A percentile compares a stretch with the other conserved stretches of the same genome.
These are phyloP conservation scores for Herminia tarsipennalis DNA, from an alignment of 2,888 invertebrate genomes.

Conservation along the genomic window DNA sequence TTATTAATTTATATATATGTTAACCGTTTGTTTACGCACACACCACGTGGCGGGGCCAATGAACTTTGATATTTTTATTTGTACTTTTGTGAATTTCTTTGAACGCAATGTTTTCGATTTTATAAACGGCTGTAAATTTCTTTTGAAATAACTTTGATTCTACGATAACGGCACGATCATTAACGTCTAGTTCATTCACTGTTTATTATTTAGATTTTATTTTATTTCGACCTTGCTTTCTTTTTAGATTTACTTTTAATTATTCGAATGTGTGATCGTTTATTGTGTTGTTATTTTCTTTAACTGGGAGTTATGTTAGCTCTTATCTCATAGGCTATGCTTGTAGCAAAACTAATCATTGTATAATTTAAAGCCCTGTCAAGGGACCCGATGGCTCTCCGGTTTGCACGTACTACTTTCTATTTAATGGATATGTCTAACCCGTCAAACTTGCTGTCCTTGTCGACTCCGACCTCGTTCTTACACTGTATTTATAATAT, in stretches of 20 bases:
- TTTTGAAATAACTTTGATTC: constrained; percentile 16
- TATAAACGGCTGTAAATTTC: constrained; percentile 27
- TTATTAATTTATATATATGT: constrained; percentile 78
- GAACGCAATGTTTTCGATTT: constrained; percentile 45
- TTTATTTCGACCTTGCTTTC: constrained; percentile 6
- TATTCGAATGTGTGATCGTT: too few species aligned
- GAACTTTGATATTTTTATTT: constrained; percentile 66
- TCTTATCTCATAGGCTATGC: constrained; percentile 1
- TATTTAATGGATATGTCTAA: constrained; percentile 53
- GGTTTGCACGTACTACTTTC: constrained; percentile 54
- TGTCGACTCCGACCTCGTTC: constrained; percentile 47
- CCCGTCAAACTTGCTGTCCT: constrained; percentile 61
- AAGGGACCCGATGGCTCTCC: constrained; percentile 48
- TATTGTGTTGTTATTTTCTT: not conserved
- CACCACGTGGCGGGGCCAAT: constrained; percentile 72
- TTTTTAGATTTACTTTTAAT: too few species aligned
- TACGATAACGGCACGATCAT: constrained; percentile 16
- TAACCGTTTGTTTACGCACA: constrained; percentile 73
- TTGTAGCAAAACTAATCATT: constrained; percentile 50
- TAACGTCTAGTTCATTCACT: constrained; percentile 11
- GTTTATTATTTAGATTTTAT: constrained; percentile 6
- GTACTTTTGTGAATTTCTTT: constrained; percentile 52
- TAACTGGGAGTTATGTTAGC: not conserved
- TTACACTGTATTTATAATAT: constrained; percentile 32
- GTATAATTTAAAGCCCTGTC: constrained; percentile 52